phyloP scores from a whole-genome alignment of 1,140 invertebrate genomes.

The Danaus plexippus region DNA sequence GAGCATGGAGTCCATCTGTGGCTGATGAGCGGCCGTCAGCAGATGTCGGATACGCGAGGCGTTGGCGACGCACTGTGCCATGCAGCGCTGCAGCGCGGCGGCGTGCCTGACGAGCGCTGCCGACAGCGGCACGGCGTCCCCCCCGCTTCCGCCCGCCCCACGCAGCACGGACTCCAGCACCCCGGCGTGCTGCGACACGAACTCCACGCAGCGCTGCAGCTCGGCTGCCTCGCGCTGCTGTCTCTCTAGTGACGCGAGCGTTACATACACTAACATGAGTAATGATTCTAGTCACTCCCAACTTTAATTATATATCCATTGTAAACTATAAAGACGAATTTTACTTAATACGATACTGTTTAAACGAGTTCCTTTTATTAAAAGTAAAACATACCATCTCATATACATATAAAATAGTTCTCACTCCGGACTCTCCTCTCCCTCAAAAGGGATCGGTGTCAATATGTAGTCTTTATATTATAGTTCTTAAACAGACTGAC shows the following conservation, averaged over 20 bases:
- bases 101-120: constrained; percentile 51
- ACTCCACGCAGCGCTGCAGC: constrained; percentile 56
- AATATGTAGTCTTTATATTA: too few relatives aligned
- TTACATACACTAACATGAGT: too few relatives aligned
- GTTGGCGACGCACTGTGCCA: constrained; percentile 61
- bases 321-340: too few relatives aligned
- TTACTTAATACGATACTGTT: too few relatives aligned
- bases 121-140: constrained; percentile 42
- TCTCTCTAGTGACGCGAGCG: constrained; percentile 34
- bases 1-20: constrained; percentile 62
- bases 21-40: constrained; percentile 50
- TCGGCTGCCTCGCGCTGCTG: constrained; percentile 54
- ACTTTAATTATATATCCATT: too few relatives aligned
- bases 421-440: too few relatives aligned
- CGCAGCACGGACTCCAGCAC: constrained; percentile 55
- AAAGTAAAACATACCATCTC: too few relatives aligned
- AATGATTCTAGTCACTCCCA: too few relatives aligned
- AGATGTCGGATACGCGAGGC: constrained; percentile 52
- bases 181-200: constrained; percentile 58
- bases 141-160: constrained; percentile 20
- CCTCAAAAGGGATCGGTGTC: too few relatives aligned
- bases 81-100: constrained; percentile 58
- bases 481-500: too few relatives aligned
- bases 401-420: too few relatives aligned
- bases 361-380: too few relatives aligned